Evolutionary conservation across 2,113 vertebrate genomes (phyloP).

Genomic region (Canis aureus): DNA sequence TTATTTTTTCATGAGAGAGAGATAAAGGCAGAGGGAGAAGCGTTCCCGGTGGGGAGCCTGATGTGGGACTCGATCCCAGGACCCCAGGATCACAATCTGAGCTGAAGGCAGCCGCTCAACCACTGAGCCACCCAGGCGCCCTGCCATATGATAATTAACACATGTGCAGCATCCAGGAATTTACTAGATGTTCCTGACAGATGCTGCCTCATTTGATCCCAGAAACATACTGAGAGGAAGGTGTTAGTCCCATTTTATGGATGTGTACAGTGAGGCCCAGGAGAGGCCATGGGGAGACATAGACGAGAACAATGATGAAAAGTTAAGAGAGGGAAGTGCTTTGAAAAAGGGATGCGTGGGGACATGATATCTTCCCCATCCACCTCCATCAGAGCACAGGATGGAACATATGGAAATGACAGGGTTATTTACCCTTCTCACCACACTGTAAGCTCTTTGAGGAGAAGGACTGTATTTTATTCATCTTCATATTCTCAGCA

Average conservation of each 20-base stretch:
- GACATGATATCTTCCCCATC: background rate
- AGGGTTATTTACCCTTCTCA: background rate
- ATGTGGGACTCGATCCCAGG: too few relatives aligned
- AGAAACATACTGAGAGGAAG: background rate
- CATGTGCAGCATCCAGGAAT: background rate
- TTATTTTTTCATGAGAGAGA: too few relatives aligned
- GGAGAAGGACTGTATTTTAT: background rate
- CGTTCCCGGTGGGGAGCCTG: too few relatives aligned
- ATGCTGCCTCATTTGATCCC: slow-evolving; percentile 15
- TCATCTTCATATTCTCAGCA: background rate
- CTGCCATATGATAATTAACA: background rate
- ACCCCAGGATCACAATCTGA: too few relatives aligned
- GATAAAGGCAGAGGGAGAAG: too few relatives aligned
- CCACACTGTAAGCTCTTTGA: background rate
- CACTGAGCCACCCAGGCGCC: too few relatives aligned
- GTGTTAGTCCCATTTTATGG: background rate
- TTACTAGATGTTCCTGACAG: slow-evolving; percentile 40
- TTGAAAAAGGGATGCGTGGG: background rate
- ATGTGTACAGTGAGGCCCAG: slow-evolving; percentile 2
- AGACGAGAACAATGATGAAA: background rate
- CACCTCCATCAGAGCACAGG: background rate
- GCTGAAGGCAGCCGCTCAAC: too few relatives aligned
- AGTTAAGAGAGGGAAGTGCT: background rate
- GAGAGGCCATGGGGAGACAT: background rate
- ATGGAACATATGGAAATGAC: background rate